Percentiles rank a stretch among this genome's conserved stretches.
Evolutionary conservation across 1,140 invertebrate species (phyloP).

Genomic region (Drosophila orosa): DNA sequence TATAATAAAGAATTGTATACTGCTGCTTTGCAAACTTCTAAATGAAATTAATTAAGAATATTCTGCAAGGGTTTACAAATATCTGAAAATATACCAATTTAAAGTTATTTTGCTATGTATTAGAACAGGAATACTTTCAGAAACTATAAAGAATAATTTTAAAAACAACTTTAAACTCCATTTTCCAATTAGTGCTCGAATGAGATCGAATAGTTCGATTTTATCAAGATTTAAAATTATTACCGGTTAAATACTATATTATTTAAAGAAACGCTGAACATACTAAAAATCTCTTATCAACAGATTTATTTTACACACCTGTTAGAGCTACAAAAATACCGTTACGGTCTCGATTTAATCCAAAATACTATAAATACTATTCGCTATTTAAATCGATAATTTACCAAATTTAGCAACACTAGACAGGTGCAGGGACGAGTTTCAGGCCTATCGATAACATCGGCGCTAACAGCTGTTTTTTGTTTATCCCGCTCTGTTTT

Average conservation of each 20-base stretch:
- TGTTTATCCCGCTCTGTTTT: constrained; percentile 13
- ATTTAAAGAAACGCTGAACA: no score
- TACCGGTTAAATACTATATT: background rate
- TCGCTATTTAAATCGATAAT: constrained; percentile 1
- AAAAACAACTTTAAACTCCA: no score
- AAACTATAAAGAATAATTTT: background rate
- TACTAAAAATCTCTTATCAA: background rate
- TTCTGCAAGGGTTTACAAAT: no score
- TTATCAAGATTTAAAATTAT: background rate
- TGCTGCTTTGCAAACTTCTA: no score
- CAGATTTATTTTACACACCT: constrained; percentile 1
- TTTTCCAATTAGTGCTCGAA: no score
- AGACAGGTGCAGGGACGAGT: constrained; percentile 1
- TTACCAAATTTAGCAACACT: background rate
- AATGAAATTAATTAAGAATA: no score
- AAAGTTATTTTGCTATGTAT: no score
- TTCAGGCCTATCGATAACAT: constrained; percentile 2
- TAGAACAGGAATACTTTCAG: no score
- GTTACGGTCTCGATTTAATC: background rate
- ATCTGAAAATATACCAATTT: no score
- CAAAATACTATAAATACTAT: constrained; percentile 5
- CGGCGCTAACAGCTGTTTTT: constrained; percentile 16
- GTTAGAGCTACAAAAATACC: constrained; percentile 1
- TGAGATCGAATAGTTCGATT: no score
- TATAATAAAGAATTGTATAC: no score